phyloP scores from a whole-genome alignment of 2,113 vertebrate genomes.

The Oostethus manadensis region DNA sequence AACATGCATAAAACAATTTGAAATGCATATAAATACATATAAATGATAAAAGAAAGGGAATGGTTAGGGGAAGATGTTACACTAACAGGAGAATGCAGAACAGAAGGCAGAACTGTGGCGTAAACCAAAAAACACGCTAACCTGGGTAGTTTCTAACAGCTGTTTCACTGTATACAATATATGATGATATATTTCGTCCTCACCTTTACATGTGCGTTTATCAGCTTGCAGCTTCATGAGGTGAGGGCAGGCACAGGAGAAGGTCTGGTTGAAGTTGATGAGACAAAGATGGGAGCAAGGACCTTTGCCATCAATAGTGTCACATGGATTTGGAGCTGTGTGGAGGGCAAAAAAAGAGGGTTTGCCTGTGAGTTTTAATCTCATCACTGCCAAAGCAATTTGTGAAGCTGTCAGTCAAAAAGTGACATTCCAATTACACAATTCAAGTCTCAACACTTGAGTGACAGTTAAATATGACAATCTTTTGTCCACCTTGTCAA shows the following conservation, averaged over 20 bases:
- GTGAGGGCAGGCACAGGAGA: constrained; percentile 92
- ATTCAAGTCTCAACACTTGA: too few relatives aligned
- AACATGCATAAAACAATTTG: too few relatives aligned
- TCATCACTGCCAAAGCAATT: constrained; percentile 22
- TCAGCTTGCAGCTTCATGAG: constrained; percentile 90
- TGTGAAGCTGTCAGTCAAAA: constrained; percentile 43
- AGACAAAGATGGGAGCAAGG: constrained; percentile 93
- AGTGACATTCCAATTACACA: not conserved
- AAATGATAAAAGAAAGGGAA: too few relatives aligned
- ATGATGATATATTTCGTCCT: not conserved
- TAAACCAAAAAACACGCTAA: too few relatives aligned
- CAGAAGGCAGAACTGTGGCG: constrained; percentile 1
- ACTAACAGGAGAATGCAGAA: too few relatives aligned
- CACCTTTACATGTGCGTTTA: constrained; percentile 89
- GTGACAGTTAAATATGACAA: constrained; percentile 15
- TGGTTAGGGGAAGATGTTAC: too few relatives aligned
- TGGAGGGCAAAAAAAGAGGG: not conserved
- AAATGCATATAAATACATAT: too few relatives aligned
- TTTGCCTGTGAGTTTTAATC: not conserved
- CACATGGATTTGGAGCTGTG: constrained; percentile 87
- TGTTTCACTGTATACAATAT: too few relatives aligned
- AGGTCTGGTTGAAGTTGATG: constrained; percentile 90
- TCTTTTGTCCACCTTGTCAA: constrained; percentile 24
- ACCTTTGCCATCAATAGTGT: constrained; percentile 82
- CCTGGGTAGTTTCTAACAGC: too few relatives aligned